A percentile compares a stretch with the other conserved stretches of the same genome.
Conservation (phyloP, 2,888 invertebrate species). For the Limnephilus rhombicus region DNA sequence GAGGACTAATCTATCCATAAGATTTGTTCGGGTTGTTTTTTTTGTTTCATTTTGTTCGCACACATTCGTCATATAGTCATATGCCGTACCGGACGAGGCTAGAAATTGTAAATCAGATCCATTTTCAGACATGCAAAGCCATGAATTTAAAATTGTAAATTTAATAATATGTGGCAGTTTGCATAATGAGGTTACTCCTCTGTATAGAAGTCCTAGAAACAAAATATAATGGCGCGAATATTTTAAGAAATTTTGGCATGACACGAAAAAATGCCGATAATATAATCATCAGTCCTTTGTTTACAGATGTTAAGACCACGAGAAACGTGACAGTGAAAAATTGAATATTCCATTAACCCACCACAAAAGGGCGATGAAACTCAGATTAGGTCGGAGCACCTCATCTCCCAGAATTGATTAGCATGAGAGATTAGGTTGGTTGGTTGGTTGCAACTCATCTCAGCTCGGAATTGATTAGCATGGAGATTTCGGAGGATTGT, state of each 20-base stretch:
- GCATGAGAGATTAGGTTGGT: background rate
- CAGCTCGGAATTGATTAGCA: background rate
- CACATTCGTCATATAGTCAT: background rate
- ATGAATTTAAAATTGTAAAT: background rate
- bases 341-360: slow-evolving; percentile 19
- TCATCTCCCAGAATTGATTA: slow-evolving; percentile 29
- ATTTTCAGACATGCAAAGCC: background rate
- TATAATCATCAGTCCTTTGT: background rate
- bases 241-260: background rate
- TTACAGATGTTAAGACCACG: background rate
- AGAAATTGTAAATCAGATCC: background rate
- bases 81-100: background rate
- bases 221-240: background rate
- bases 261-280: background rate
- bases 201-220: background rate
- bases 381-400: background rate
- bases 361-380: slow-evolving; percentile 35
- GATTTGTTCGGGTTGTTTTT: too few species aligned
- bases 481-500: background rate
- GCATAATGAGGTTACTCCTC: background rate
- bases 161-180: background rate
- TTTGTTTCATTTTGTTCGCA: background rate
- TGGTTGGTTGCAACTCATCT: background rate
- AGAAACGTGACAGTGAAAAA: slow-evolving; percentile 37
- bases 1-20: too few species aligned